Evolutionary conservation across 2,888 invertebrate genomes (phyloP).

Genomic region (Pardosa pseudoannulata): DNA sequence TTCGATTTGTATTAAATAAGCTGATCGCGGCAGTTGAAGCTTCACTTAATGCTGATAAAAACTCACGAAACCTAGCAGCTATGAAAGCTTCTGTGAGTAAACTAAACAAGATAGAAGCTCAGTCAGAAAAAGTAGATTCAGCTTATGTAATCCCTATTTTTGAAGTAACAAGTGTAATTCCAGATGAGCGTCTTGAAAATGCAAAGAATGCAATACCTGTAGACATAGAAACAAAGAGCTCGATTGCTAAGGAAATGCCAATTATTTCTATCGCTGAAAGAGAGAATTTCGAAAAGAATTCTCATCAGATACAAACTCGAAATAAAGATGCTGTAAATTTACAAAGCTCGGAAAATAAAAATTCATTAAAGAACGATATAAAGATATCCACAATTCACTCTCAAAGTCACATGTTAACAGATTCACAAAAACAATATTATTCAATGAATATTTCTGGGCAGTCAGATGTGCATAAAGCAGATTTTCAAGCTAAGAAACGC

Average conservation of each 20-base stretch:
- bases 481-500: background rate
- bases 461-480: background rate
- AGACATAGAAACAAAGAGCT: background rate
- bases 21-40: conserved; percentile 52
- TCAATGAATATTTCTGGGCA: background rate
- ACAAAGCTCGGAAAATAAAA: too few species aligned
- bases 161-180: conserved; percentile 54
- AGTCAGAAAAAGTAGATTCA: conserved; percentile 37
- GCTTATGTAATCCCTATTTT: conserved; percentile 63
- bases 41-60: background rate
- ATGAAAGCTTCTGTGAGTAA: background rate
- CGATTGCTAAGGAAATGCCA: background rate
- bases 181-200: background rate
- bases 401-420: background rate
- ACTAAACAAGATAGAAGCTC: conserved; percentile 4
- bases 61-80: background rate
- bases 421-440: conserved; percentile 3
- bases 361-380: too few species aligned
- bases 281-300: too few species aligned
- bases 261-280: background rate
- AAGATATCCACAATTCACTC: too few species aligned
- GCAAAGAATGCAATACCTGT: background rate
- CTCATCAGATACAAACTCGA: background rate
- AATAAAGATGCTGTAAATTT: background rate
- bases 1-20: conserved; percentile 50